Evolutionary conservation across 2,797 vertebrate species (phyloP), one percentile per base, ranked within the genome.

Genomic region (Catharus ustulatus): DNA sequence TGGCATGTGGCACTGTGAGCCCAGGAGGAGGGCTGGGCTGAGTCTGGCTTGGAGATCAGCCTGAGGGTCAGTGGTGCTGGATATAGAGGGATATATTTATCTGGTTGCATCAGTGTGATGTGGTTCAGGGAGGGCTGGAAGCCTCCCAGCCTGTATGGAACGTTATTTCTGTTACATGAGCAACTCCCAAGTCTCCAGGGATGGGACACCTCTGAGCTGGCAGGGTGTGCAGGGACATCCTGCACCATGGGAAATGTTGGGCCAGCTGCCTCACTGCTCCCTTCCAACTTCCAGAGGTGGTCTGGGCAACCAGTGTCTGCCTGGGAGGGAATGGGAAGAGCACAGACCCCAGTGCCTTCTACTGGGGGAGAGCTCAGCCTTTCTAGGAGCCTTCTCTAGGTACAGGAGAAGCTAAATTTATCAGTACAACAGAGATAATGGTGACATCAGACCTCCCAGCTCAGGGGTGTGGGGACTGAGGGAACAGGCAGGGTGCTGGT

Each of bases 131-230:
- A 93, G 75, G 72, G 89, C 74, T 97, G 95, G 95, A 94, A 94
- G 93, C 86, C 87, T 90, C 27, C 3, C 76, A 84, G 87, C 94
- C 95, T 95, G 81, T 83, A 55, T 75, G 78, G 93, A 89, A 51
- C 10, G 19, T 97, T 98, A 97, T 97, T 98, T 97, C 95, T 97
- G 95, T 91, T 91, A 68, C 20, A 63, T 96, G 97, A 98, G 93
- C 97, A 97, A 89, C 92, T 95, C 93, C 81, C 74, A 78, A 76
- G 69, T 68, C 48, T 71, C 46, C 43, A 69, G 84, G 55, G 59
- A 84, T 13, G 14, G 73, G 62, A 84, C 52, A 69, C 16, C 30
- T 84, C 87, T 74, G 36, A 26, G 62, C 68, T 92, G 36, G n/a
- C 62, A 76, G 83, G 34, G 67, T 72, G 64, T 45, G 42, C 27